phyloP scores from a whole-genome alignment of 1,140 invertebrate genomes.

The Drosophila athabasca region DNA sequence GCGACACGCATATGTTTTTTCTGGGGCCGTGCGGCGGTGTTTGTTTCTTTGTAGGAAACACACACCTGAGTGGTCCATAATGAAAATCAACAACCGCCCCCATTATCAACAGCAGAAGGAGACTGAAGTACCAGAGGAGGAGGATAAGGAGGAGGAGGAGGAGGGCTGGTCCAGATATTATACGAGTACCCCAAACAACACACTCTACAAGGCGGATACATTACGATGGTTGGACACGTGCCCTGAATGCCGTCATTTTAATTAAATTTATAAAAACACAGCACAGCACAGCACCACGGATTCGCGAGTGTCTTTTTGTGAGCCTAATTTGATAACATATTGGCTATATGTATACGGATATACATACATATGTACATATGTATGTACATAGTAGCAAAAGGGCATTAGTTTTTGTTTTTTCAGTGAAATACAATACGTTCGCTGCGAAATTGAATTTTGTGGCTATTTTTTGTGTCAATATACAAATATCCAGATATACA shows the following conservation, averaged over 20 bases:
- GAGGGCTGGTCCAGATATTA: slow-evolving; percentile 37
- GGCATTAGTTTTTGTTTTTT: too few relatives aligned
- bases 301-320: slow-evolving; percentile 69
- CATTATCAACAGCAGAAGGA: slow-evolving; percentile 38
- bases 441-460: too few relatives aligned
- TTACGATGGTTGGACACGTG: slow-evolving; percentile 77
- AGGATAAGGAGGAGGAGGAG: slow-evolving; percentile 10
- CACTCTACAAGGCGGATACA: slow-evolving; percentile 73
- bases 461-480: too few relatives aligned
- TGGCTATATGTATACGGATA: background rate
- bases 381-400: too few relatives aligned
- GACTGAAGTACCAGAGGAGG: slow-evolving; percentile 35
- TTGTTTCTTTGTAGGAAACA: slow-evolving; percentile 67
- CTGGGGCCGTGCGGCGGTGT: slow-evolving; percentile 51
- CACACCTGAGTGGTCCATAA: slow-evolving; percentile 75
- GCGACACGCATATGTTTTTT: slow-evolving; percentile 80
- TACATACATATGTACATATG: too few relatives aligned
- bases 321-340: slow-evolving; percentile 44
- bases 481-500: too few relatives aligned
- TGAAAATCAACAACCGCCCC: slow-evolving; percentile 54
- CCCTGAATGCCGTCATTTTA: slow-evolving; percentile 73
- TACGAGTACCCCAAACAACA: slow-evolving; percentile 25
- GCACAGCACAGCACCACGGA: slow-evolving; percentile 29
- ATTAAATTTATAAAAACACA: slow-evolving; percentile 83
- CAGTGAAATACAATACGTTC: too few relatives aligned